Conservation (phyloP, 2,113 vertebrate species). For the Scortum barcoo region DNA sequence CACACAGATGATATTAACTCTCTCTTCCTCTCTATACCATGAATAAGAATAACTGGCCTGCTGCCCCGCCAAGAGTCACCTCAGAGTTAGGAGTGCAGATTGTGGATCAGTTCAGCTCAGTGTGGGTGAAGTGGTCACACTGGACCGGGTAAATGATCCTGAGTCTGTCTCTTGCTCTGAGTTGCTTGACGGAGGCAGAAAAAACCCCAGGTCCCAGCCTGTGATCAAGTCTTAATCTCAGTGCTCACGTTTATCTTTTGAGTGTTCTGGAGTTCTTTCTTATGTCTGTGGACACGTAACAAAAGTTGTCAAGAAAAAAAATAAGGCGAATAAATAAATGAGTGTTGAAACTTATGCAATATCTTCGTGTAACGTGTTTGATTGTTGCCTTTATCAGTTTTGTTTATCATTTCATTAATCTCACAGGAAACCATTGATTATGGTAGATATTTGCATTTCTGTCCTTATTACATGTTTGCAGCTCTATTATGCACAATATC, state of each 20-base stretch:
- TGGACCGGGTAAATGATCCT: slow-evolving; percentile 23
- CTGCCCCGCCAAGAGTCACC: slow-evolving; percentile 58
- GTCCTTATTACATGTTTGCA: not conserved
- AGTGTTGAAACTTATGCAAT: slow-evolving; percentile 88
- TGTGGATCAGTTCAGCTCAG: slow-evolving; percentile 35
- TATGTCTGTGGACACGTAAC: slow-evolving; percentile 87
- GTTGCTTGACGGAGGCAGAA: slow-evolving; percentile 56
- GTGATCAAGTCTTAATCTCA: slow-evolving; percentile 80
- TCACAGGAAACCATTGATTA: not conserved
- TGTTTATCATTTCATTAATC: not conserved
- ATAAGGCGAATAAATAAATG: slow-evolving; percentile 82
- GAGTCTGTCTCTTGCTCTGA: slow-evolving; percentile 53
- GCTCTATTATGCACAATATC: no score
- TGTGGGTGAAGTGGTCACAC: slow-evolving; percentile 20
- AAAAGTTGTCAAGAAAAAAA: slow-evolving; percentile 83
- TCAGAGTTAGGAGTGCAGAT: slow-evolving; percentile 51
- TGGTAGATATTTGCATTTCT: not conserved
- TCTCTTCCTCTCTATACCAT: slow-evolving; percentile 79
- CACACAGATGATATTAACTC: slow-evolving; percentile 79
- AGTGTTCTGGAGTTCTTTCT: slow-evolving; percentile 85
- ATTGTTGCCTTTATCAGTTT: not conserved
- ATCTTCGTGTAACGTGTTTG: slow-evolving; percentile 48
- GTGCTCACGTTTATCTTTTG: slow-evolving; percentile 82
- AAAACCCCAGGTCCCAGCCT: slow-evolving; percentile 57
- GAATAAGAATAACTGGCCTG: slow-evolving; percentile 69